These are phyloP conservation scores for Vanessa atalanta DNA, from an alignment of 1,140 invertebrate genomes.

Conservation along the genomic window DNA sequence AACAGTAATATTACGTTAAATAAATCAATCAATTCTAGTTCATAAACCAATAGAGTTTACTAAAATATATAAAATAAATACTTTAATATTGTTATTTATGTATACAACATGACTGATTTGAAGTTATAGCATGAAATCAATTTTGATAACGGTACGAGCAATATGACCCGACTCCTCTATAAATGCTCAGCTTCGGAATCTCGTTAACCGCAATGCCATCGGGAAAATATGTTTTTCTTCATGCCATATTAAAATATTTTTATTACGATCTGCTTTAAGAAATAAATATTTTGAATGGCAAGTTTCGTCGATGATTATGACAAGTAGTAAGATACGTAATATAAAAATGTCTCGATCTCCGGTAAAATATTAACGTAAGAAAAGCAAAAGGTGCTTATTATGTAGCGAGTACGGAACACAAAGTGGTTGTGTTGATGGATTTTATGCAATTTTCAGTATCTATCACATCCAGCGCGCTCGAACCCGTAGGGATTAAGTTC, in stretches of 20 bases:
- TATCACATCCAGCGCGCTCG: conserved; percentile 71
- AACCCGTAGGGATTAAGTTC: conserved; percentile 75
- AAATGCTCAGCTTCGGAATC: conserved; percentile 1
- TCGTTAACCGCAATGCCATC: not conserved
- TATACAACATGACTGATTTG: not conserved
- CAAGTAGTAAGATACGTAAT: not conserved
- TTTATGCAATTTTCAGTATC: conserved; percentile 81
- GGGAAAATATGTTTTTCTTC: not conserved
- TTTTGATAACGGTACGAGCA: conserved; percentile 1
- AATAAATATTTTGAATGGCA: no score
- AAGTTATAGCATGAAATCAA: not conserved
- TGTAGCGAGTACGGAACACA: conserved; percentile 49
- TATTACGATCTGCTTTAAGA: no score
- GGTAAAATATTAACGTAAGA: conserved; percentile 32
- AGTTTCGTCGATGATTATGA: not conserved
- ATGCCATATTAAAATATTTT: no score
- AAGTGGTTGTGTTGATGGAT: conserved; percentile 76
- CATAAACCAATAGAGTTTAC: no score
- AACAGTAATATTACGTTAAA: no score
- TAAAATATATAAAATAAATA: not conserved
- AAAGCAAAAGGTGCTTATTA: conserved; percentile 43
- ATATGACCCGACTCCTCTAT: not conserved
- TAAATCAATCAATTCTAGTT: no score
- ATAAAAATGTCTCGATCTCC: conserved; percentile 14
- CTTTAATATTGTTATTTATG: not conserved